Percentiles rank a stretch among this genome's conserved stretches.
These are phyloP conservation scores for Ctenopoma multispine DNA, from an alignment of 2,797 vertebrate genomes.

Conservation along the genomic window DNA sequence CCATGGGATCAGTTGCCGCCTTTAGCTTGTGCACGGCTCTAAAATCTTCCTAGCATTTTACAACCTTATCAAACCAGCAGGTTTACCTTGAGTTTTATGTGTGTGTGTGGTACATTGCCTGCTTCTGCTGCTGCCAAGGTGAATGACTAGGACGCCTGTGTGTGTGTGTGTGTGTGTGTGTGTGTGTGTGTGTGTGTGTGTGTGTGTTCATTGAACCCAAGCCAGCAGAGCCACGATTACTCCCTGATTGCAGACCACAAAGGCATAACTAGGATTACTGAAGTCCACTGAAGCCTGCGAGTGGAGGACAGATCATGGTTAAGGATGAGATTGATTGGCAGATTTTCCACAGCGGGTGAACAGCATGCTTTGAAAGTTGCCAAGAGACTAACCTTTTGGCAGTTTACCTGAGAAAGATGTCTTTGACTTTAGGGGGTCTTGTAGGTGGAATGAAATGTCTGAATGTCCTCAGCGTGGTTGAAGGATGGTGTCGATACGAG, in stretches of 20 bases:
- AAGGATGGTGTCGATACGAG: constrained; percentile 30
- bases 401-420: constrained; percentile 7
- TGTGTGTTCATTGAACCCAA: constrained; percentile 37
- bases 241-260: constrained; percentile 63
- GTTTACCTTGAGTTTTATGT: constrained; percentile 61
- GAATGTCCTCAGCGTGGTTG: background rate
- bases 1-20: constrained; percentile 5
- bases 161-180: constrained; percentile 30
- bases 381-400: background rate
- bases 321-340: constrained; percentile 54
- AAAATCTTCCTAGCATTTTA: constrained; percentile 54
- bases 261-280: constrained; percentile 51
- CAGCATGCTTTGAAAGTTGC: background rate
- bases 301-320: constrained; percentile 32
- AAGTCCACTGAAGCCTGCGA: constrained; percentile 5
- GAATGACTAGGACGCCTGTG: constrained; percentile 32
- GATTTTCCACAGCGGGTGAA: constrained; percentile 19
- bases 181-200: constrained; percentile 29
- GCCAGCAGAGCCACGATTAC: constrained; percentile 60
- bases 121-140: constrained; percentile 53
- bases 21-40: constrained; percentile 9
- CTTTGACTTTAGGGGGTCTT: constrained; percentile 28
- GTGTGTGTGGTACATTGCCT: constrained; percentile 35
- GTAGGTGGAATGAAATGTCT: constrained; percentile 32
- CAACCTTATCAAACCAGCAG: constrained; percentile 43